Evolutionary conservation across 2,113 vertebrate genomes (phyloP).

Genomic region (Pipra filicauda): DNA sequence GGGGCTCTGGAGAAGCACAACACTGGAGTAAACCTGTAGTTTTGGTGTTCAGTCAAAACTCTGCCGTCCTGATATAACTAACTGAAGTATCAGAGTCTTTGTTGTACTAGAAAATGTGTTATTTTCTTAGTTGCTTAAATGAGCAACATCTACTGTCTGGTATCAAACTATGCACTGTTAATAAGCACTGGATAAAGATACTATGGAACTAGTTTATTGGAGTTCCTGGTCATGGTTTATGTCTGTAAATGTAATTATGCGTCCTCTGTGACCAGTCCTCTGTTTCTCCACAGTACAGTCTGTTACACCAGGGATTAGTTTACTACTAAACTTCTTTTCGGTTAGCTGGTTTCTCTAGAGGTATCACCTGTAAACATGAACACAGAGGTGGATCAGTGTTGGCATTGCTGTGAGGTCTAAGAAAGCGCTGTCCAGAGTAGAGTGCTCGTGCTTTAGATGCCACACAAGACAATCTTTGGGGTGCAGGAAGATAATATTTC

Average conservation of each 20-base stretch:
- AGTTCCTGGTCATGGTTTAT: neutral
- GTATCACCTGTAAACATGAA: neutral
- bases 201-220: neutral
- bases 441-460: neutral
- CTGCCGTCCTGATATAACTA: neutral
- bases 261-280: neutral
- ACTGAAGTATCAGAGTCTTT: neutral
- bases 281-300: neutral
- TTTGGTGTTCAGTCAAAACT: neutral
- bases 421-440: neutral
- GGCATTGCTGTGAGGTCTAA: neutral
- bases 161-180: neutral
- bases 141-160: neutral
- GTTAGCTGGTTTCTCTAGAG: neutral
- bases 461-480: neutral
- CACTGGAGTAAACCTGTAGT: neutral
- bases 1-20: neutral
- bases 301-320: neutral
- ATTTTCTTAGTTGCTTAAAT: neutral
- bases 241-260: neutral
- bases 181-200: neutral
- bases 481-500: neutral
- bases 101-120: neutral
- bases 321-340: neutral
- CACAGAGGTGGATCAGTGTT: neutral